These are phyloP conservation scores for Eremophila alpestris DNA, from an alignment of 2,797 vertebrate species.

Conservation along the genomic window DNA sequence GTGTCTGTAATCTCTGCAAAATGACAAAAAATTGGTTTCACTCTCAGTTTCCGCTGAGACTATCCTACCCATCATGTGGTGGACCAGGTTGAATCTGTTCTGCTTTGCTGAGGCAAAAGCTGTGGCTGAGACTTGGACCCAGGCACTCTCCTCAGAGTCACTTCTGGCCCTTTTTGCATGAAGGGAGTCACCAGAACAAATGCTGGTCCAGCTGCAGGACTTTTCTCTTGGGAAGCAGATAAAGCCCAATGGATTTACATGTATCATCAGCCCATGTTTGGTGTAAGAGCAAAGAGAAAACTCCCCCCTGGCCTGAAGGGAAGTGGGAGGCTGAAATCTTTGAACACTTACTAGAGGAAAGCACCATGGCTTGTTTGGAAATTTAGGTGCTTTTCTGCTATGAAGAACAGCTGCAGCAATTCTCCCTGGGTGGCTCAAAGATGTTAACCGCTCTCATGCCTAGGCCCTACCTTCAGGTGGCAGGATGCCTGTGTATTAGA, in stretches of 20 bases:
- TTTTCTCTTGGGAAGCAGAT: not conserved
- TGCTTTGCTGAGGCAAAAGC: not conserved
- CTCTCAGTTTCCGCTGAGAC: not conserved
- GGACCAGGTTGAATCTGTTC: not conserved
- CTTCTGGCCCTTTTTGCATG: not conserved
- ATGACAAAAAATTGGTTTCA: not conserved
- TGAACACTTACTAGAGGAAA: not conserved
- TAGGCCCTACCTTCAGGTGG: not conserved
- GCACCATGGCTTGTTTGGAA: not conserved
- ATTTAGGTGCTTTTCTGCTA: not conserved
- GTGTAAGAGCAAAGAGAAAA: not conserved
- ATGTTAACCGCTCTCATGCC: rapidly evolving
- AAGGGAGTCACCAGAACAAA: not conserved
- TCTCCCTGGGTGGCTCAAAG: not conserved
- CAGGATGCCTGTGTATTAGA: rapidly evolving
- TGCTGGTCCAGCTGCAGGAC: not conserved
- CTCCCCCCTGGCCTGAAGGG: not conserved
- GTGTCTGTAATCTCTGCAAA: not conserved
- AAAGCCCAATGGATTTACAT: not conserved
- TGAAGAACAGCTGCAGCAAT: not conserved
- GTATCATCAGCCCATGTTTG: not conserved
- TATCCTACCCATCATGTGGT: not conserved
- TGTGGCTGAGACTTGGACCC: not conserved
- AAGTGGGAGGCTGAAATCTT: not conserved
- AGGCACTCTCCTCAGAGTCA: not conserved